These are phyloP conservation scores for Sialia sialis DNA, from an alignment of 2,113 vertebrate species.

Conservation along the genomic window DNA sequence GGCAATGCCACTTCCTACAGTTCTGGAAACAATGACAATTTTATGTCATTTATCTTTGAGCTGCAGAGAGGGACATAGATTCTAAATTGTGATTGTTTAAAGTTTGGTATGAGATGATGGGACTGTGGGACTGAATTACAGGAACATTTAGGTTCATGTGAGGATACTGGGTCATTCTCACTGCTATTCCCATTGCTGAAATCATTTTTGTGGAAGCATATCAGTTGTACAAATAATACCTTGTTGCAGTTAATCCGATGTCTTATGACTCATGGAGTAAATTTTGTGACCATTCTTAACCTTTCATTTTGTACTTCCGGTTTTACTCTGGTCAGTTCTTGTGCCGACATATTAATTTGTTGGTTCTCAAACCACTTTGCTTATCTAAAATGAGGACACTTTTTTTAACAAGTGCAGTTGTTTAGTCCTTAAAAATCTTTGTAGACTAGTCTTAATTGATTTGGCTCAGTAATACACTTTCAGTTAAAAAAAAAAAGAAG, in stretches of 20 bases:
- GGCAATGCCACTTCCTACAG: not conserved
- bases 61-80: not conserved
- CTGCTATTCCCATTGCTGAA: not conserved
- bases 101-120: not conserved
- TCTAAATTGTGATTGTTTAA: not conserved
- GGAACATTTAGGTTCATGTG: not conserved
- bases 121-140: not conserved
- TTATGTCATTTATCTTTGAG: not conserved
- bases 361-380: not conserved
- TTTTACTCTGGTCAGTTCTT: not conserved
- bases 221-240: not conserved
- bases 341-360: not conserved
- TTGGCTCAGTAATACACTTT: not conserved
- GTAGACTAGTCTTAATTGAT: not conserved
- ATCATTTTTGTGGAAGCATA: not conserved
- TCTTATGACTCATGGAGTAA: not conserved
- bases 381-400: not conserved
- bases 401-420: not conserved
- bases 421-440: not conserved
- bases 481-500: not conserved
- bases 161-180: not conserved
- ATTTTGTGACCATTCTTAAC: not conserved
- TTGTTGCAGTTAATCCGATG: not conserved
- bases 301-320: not conserved
- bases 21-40: not conserved